A percentile compares a stretch with the other conserved stretches of the same genome.
phyloP scores from a whole-genome alignment of 2,797 vertebrate genomes.

The Centroberyx gerrardi region DNA sequence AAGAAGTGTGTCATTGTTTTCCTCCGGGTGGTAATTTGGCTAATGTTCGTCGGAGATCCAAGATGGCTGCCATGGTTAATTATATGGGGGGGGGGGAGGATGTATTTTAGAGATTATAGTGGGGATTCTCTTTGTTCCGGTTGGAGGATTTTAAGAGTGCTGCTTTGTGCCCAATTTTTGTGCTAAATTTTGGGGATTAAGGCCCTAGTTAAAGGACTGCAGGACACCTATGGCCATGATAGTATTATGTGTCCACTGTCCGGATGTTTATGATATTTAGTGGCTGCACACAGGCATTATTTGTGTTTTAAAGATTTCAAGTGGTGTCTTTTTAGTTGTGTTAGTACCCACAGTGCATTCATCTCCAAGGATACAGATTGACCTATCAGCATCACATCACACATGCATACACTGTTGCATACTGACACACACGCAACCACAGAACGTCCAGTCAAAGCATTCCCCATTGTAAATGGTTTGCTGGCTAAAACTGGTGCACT shows the following conservation, averaged over 20 bases:
- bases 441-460: conserved; percentile 43
- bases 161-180: conserved; percentile 20
- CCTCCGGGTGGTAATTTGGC: conserved; percentile 63
- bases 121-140: conserved; percentile 32
- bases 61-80: conserved; percentile 67
- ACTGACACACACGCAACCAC: conserved; percentile 10
- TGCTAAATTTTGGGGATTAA: neutral
- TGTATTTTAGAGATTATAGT: conserved; percentile 46
- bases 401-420: conserved; percentile 2
- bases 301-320: conserved; percentile 24
- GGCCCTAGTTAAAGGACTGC: conserved; percentile 1
- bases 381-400: conserved; percentile 42
- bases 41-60: conserved; percentile 57
- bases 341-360: conserved; percentile 42
- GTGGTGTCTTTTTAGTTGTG: conserved; percentile 36
- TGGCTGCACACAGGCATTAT: neutral
- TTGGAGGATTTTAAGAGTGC: conserved; percentile 27
- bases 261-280: too few species aligned
- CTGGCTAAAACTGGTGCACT: conserved; percentile 65
- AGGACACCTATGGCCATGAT: neutral
- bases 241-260: too few species aligned
- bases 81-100: conserved; percentile 38
- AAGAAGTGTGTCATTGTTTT: conserved; percentile 70
- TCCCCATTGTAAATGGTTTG: conserved; percentile 32
- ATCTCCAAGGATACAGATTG: conserved; percentile 58